Base-by-base conservation (phyloP, 1,140 invertebrate genomes). In the Cataglyphis hispanica region DNA sequence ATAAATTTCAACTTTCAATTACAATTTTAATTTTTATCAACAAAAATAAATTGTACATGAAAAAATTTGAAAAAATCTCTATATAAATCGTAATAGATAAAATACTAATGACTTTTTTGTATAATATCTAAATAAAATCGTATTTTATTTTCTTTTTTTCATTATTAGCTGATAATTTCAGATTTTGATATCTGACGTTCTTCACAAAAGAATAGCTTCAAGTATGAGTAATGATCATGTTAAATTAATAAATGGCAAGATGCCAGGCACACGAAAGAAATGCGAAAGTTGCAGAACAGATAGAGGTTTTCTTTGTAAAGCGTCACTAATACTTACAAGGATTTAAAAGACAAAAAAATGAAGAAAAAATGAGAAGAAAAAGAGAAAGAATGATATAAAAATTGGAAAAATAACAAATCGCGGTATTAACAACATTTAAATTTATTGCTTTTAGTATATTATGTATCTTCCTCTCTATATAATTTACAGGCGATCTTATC, bases 221-320 rank as follows among this genome's bases (percentile, higher is more conserved):
- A 67, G 13, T 37, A 22, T 34, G 4, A 16, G 19, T 78, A 50
- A 22, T 34, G n/a, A 78, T 66, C 40, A 50, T 16, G 3, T 78
- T 78, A 78, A 78, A 78, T 66, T 53, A 67, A n/a, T 78, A 67
- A 66, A 27, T 53, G 43, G 43, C n/a, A 66, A 1, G 1, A 66
- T 34, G 43, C 19, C 43, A 67, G n/a, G 67, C 13, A 66, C 16
- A 31, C 31, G 31, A 31, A 31, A 77, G 22, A 64, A 22, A n/a
- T 11, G 31, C 13, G 40, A 67, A 50, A 46, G 13, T 4, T 25
- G 6, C 19, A 66, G 16, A 50, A 10, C 7, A 64, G 13, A 53
- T 53, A 53, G 1, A 53, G 3, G 37, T 56, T 64, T 63, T 50
- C 43, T 19, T 70, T 19, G 2, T 7, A 19, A 34, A 40, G 22